Evolutionary conservation across 2,113 vertebrate genomes (phyloP).

Genomic region (Mugil cephalus): DNA sequence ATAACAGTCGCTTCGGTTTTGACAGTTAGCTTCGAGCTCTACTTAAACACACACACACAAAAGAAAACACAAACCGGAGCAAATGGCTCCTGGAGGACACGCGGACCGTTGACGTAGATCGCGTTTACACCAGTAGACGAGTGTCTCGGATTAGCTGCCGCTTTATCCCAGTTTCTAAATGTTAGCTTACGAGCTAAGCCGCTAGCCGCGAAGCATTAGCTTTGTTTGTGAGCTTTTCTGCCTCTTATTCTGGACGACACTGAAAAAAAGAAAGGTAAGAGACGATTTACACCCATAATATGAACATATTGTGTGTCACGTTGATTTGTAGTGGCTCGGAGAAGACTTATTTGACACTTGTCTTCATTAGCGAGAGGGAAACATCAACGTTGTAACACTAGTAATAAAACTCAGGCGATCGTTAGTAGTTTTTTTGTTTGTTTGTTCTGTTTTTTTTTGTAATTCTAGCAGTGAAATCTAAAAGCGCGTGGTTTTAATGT

Average conservation of each 20-base stretch:
- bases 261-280: conserved; percentile 54
- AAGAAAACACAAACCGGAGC: not conserved
- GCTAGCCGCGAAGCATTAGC: conserved; percentile 28
- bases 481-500: not conserved
- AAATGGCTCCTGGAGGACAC: not conserved
- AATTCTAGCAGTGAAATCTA: not conserved
- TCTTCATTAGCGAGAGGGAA: not conserved
- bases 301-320: not conserved
- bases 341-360: not conserved
- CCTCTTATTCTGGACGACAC: not conserved
- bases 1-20: conserved; percentile 44
- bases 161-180: not conserved
- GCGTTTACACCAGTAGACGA: conserved; percentile 7
- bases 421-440: too few species aligned
- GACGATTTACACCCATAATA: rapidly evolving
- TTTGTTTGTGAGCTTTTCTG: not conserved
- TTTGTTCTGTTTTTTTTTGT: too few species aligned
- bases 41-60: not conserved
- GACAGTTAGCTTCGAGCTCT: conserved; percentile 37
- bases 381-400: not conserved
- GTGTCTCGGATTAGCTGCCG: not conserved
- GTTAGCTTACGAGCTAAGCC: conserved; percentile 36
- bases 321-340: not conserved
- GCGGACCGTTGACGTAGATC: not conserved
- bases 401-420: not conserved